These are phyloP conservation scores for Caradrina clavipalpis DNA, from an alignment of 2,888 invertebrate species.

Conservation along the genomic window DNA sequence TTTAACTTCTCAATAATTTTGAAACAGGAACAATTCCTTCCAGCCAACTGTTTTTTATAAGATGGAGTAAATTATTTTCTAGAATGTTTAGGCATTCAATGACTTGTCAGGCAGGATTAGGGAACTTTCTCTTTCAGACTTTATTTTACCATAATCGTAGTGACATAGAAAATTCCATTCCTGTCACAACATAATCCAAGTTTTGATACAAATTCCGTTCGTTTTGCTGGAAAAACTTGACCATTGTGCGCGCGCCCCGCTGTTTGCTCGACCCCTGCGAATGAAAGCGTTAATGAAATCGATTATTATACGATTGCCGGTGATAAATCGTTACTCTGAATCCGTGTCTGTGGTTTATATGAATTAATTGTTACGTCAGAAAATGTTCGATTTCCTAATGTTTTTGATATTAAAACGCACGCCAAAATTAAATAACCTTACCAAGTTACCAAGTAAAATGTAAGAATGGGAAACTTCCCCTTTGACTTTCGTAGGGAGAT, in stretches of 20 bases:
- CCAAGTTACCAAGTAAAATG: not conserved
- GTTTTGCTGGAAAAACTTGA: constrained; percentile 72
- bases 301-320: constrained; percentile 76
- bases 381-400: constrained; percentile 22
- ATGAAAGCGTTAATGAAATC: constrained; percentile 81
- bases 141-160: not conserved
- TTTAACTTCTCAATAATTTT: constrained; percentile 30
- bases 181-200: constrained; percentile 46
- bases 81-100: too few relatives aligned
- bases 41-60: too few relatives aligned
- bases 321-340: constrained; percentile 71
- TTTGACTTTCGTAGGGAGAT: not conserved
- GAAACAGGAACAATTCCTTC: not conserved
- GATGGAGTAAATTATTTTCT: not conserved
- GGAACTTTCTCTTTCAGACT: not conserved
- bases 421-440: too few relatives aligned
- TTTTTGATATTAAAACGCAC: constrained; percentile 7
- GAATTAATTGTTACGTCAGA: constrained; percentile 53
- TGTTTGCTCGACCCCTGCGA: constrained; percentile 69
- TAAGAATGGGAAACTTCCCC: not conserved
- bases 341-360: constrained; percentile 64
- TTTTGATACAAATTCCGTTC: constrained; percentile 60
- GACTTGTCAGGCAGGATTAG: not conserved
- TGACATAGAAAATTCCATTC: constrained; percentile 47
- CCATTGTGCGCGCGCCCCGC: constrained; percentile 64